Percentiles rank a stretch among this genome's conserved stretches.
Conservation (phyloP, 2,797 vertebrate species). For the Xiphophorus birchmanni region DNA sequence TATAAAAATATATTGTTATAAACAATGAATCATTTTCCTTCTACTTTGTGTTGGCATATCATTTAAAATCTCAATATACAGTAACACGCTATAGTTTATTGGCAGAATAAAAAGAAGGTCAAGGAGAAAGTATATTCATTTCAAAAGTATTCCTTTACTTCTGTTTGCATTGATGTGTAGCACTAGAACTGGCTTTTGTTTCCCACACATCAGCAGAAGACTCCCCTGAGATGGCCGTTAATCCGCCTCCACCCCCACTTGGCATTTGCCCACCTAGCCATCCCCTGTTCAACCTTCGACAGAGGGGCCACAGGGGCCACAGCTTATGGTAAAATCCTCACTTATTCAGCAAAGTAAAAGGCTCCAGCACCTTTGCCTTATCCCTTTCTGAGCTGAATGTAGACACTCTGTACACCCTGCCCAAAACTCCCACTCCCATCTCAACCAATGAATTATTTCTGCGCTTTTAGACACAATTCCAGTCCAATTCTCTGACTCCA, state of each 20-base stretch:
- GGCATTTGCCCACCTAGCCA: slow-evolving; percentile 61
- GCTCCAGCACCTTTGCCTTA: slow-evolving; percentile 52
- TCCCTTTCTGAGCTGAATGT: slow-evolving; percentile 43
- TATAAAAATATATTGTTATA: not conserved
- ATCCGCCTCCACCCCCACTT: slow-evolving; percentile 74
- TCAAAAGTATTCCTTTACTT: not conserved
- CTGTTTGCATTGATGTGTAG: slow-evolving; percentile 25
- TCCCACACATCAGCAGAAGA: slow-evolving; percentile 84
- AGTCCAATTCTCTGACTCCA: slow-evolving; percentile 65
- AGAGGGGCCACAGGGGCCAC: slow-evolving; percentile 26
- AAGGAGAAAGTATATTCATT: not conserved
- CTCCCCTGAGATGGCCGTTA: slow-evolving; percentile 80
- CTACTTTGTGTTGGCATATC: not conserved
- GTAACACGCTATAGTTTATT: not conserved
- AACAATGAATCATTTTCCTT: not conserved
- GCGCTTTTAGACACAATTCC: slow-evolving; percentile 44
- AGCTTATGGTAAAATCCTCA: slow-evolving; percentile 55
- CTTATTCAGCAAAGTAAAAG: slow-evolving; percentile 57
- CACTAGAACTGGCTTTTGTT: slow-evolving; percentile 79
- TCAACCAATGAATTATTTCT: slow-evolving; percentile 58
- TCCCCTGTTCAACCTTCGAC: slow-evolving; percentile 36
- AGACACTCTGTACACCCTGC: slow-evolving; percentile 44
- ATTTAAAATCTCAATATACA: not conserved
- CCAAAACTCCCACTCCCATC: slow-evolving; percentile 57
- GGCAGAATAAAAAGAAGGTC: not conserved